Base-by-base conservation (phyloP, 2,888 invertebrate genomes). In the Drosophila formosana region DNA sequence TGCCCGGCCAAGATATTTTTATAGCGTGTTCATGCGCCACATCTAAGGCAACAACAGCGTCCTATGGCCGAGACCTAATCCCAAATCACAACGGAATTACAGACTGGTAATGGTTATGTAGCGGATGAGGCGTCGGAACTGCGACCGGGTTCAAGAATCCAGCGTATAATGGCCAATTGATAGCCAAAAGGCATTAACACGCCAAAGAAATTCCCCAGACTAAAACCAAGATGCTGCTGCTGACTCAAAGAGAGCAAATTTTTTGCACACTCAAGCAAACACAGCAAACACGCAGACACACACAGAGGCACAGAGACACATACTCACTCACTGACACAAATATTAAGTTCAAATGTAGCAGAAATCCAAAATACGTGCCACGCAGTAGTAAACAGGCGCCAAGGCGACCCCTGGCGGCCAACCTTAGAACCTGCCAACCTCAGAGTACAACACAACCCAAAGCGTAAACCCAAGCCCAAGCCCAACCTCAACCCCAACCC, bases 41-140 rank as follows among this genome's bases (percentile, higher is more conserved):
- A 61, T 50, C 62, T 47, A 49, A 46, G 51, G 53, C 60, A 49
- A 43, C 43, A 46, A 61, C 61, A 41, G 23, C 18, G 32, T 41
- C 32, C 65, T 51, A 50, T 63, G 73, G 58, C 57, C 72, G 69
- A 72, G 74, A 81, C 85, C 81, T 88, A 88, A 86, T 88, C 85
- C 85, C 85, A 86, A 88, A 88, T 88, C 85, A 88, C 88, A 85
- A 88, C 88, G 85, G 85, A 84, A 84, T 84, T 86, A 86, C 87
- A 77, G 83, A 79, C 72, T 83, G 81, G 83, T 86, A 85, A 82
- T 82, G 86, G 82, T 73, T 85, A 73, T 82, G 82, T 82, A 70
- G 82, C 82, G 85, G 52, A 62, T 62, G 62, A 49, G 23, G 60
- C 70, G 60, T 65, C 65, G 66, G 63, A 67, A 66, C 56, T 51